These are phyloP conservation scores for Helostoma temminkii DNA, from an alignment of 2,797 vertebrate species.

Conservation along the genomic window DNA sequence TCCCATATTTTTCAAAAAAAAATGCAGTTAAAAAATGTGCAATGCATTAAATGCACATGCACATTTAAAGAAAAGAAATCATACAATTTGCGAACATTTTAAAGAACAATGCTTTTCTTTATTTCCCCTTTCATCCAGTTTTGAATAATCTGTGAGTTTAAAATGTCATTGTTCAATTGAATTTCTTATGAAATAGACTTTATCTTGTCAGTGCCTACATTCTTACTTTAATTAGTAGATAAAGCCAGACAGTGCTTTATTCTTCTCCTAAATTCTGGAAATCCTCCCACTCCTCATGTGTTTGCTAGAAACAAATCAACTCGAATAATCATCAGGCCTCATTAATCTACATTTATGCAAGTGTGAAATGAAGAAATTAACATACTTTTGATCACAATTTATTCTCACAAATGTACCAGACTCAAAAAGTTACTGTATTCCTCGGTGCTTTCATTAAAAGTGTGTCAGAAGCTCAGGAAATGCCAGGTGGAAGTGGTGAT, in stretches of 20 bases:
- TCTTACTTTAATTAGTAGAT: conserved; percentile 23
- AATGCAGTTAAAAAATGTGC: conserved; percentile 32
- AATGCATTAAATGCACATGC: conserved; percentile 20
- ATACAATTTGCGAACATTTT: not conserved
- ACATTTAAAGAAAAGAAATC: conserved; percentile 19
- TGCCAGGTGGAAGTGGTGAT: conserved; percentile 62
- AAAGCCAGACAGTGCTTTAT: conserved; percentile 17
- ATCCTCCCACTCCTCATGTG: conserved; percentile 62
- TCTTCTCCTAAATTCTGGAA: conserved; percentile 27
- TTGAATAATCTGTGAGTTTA: conserved; percentile 19
- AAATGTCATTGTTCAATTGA: conserved; percentile 12
- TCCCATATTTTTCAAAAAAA: conserved; percentile 37
- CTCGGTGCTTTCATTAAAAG: conserved; percentile 39
- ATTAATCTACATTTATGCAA: conserved; percentile 47
- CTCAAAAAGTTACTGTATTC: conserved; percentile 4
- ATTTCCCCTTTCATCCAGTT: not conserved
- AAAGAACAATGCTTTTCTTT: not conserved
- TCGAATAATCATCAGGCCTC: conserved; percentile 52
- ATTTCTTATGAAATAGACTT: conserved; percentile 15
- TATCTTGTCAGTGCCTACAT: conserved; percentile 27
- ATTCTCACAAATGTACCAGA: conserved; percentile 9
- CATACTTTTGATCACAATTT: conserved; percentile 18
- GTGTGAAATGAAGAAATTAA: conserved; percentile 21
- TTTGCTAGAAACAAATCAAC: conserved; percentile 73
- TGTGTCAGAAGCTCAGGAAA: conserved; percentile 48